Evolutionary conservation across 2,113 vertebrate species (phyloP), one percentile per base, ranked within the genome.

Genomic region (Vidua macroura): DNA sequence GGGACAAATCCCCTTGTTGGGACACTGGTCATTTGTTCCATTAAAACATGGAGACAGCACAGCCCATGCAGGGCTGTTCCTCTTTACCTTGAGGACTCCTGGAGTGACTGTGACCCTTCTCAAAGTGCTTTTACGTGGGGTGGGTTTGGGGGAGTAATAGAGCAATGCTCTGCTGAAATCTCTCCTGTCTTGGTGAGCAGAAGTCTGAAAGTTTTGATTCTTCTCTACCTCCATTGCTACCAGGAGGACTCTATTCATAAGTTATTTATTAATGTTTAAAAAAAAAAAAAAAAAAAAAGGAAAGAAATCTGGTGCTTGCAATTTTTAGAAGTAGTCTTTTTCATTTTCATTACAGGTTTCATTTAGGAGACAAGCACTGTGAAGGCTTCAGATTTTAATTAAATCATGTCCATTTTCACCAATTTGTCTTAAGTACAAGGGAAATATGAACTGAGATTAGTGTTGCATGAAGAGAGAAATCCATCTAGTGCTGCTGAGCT

Each of bases 401-500:
- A 96, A 95, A 92, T 83, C 48, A 80, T 95, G 86, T 92, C 49
- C 33, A 1, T 91, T 93, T 97, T 94, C 73, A 76, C 51, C 48
- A 87, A 94, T 95, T 96, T 81, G 66, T 97, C 94, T 96, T 95
- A 75, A 85, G 90, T 96, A 83, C 63, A 51, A 84, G 83, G 85
- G 80, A 93, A 92, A 96, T 94, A 92, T 96, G 94, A 95, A 80
- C 85, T 77, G 88, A 95, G 69, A 93, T 95, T 95, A 96, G 90
- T 76, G 80, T 97, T 94, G 51, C 69, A 64, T 94, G 77, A 96
- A 93, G 63, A 95, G n/a, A 93, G 28, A 94, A 92, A 96, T 91
- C 86, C n/a, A 86, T 67, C 77, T 95, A 35, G 33, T 89, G 64
- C 23, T 94, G 76, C 86, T 94, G 88, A 94, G 86, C 64, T 96